Percentiles rank a stretch among this genome's conserved stretches.
These are phyloP conservation scores for Lasioglossum figueresi DNA, from an alignment of 2,888 invertebrate genomes.

Conservation along the genomic window DNA sequence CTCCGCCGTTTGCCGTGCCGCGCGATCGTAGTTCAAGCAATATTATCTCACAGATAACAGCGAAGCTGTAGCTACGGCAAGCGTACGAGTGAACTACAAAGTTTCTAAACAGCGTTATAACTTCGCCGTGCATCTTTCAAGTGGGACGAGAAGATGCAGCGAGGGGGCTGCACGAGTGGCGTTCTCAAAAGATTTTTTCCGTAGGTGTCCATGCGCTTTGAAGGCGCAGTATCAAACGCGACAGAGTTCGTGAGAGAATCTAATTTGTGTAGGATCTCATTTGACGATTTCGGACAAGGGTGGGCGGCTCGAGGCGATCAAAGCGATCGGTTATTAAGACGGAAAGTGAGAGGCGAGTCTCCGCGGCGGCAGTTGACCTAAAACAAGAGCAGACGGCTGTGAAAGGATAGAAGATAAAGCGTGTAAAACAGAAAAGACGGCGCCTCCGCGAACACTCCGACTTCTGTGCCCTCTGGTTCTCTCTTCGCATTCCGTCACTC, in stretches of 20 bases:
- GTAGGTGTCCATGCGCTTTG: background rate
- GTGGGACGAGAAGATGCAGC: background rate
- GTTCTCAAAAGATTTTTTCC: background rate
- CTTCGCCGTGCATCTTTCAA: background rate
- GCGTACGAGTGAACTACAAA: background rate
- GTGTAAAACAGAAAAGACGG: slow-evolving; percentile 56
- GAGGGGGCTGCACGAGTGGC: background rate
- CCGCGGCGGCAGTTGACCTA: slow-evolving; percentile 28
- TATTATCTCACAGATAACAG: background rate
- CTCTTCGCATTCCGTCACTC: slow-evolving; percentile 76
- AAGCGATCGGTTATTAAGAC: slow-evolving; percentile 57
- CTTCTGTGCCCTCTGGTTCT: slow-evolving; percentile 55
- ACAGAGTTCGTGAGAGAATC: background rate
- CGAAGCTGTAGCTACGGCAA: background rate
- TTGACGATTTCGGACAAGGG: slow-evolving; percentile 6
- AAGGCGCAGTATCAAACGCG: background rate
- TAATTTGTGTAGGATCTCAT: background rate
- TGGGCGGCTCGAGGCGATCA: slow-evolving; percentile 30
- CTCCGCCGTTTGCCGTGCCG: background rate
- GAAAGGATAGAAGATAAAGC: slow-evolving; percentile 41
- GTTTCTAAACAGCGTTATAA: background rate
- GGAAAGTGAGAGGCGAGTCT: slow-evolving; percentile 23
- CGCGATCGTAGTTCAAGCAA: background rate
- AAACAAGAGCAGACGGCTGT: slow-evolving; percentile 45
- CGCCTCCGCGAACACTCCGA: slow-evolving; percentile 61